Evolutionary conservation across 2,888 invertebrate species (phyloP).

Genomic region (Ethmia dodecea): DNA sequence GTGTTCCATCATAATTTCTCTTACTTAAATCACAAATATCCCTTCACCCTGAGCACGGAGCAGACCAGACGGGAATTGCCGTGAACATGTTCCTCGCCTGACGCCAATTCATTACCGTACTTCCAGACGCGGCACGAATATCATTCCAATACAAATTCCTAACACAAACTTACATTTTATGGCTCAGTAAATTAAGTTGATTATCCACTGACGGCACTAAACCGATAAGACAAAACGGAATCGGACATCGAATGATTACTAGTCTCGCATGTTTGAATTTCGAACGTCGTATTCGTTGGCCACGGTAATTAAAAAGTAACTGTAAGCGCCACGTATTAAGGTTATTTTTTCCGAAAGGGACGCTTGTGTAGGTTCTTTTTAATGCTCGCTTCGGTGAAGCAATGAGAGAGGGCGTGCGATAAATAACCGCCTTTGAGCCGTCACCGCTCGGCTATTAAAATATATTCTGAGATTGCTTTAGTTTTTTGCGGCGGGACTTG

Average conservation of each 20-base stretch:
- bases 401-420: conserved; percentile 77
- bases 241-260: conserved; percentile 71
- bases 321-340: conserved; percentile 36
- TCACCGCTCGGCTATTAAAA: conserved; percentile 73
- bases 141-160: conserved; percentile 29
- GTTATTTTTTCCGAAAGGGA: conserved; percentile 35
- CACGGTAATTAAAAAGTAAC: conserved; percentile 39
- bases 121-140: conserved; percentile 59
- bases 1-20: too few species aligned
- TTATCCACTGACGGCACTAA: conserved; percentile 22
- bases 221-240: conserved; percentile 62
- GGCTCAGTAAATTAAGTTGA: conserved; percentile 17
- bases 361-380: conserved; percentile 54
- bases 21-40: conserved; percentile 21
- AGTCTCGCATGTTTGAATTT: conserved; percentile 52
- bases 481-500: conserved; percentile 55
- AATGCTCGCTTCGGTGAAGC: conserved; percentile 54
- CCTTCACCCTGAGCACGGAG: conserved; percentile 27
- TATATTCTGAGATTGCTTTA: conserved; percentile 68
- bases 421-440: conserved; percentile 76
- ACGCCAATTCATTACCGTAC: conserved; percentile 70
- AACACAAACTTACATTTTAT: conserved; percentile 26
- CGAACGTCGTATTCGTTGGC: conserved; percentile 52
- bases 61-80: conserved; percentile 49
- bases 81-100: conserved; percentile 60